Evolutionary conservation across 2,888 invertebrate species (phyloP).

Genomic region (Heterodera filipjevi): DNA sequence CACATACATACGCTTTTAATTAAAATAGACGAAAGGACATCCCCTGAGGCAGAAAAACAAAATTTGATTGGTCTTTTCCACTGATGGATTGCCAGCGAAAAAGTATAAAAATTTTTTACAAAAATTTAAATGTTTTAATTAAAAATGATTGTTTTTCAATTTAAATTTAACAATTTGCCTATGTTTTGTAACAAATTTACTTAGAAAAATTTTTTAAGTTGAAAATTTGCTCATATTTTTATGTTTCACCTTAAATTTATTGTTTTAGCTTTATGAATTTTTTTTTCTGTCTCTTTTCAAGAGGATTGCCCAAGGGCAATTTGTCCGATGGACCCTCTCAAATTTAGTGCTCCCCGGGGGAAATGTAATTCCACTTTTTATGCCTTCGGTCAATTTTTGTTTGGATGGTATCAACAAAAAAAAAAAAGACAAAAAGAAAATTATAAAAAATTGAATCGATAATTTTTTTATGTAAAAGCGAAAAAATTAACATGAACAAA

Average conservation of each 20-base stretch:
- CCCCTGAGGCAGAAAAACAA: neutral
- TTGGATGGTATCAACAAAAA: neutral
- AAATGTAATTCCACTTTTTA: neutral
- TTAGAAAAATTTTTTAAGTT: neutral
- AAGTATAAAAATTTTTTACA: too few relatives aligned
- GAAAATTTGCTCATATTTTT: neutral
- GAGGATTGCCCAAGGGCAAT: neutral
- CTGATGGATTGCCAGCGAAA: too few relatives aligned
- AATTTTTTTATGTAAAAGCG: too few relatives aligned
- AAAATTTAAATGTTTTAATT: too few relatives aligned
- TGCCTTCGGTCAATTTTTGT: neutral
- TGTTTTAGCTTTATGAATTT: neutral
- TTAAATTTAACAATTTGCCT: neutral
- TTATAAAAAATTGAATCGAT: neutral
- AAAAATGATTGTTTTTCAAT: neutral
- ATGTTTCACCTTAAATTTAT: too few relatives aligned
- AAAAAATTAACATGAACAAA: too few relatives aligned
- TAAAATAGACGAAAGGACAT: neutral
- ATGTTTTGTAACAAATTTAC: neutral
- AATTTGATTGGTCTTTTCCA: neutral
- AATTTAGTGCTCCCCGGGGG: constrained; percentile 10
- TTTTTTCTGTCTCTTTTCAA: neutral
- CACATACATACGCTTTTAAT: neutral
- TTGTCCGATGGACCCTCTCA: constrained; percentile 2
- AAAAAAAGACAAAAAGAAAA: neutral